Evolutionary conservation across 2,888 invertebrate species (phyloP).

Genomic region (Drosophila picticornis): DNA sequence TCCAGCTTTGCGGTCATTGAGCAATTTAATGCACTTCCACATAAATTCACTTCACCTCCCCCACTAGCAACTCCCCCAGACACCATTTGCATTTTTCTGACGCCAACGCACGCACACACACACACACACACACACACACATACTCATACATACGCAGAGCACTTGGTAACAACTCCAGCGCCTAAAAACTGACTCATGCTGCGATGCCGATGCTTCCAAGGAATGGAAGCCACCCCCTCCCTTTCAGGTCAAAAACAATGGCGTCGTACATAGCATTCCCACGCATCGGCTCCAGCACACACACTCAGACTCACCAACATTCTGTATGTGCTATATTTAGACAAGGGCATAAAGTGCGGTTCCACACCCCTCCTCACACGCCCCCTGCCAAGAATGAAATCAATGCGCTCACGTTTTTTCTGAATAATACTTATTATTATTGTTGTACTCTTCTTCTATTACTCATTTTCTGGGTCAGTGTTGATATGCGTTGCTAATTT

Average conservation of each 20-base stretch:
- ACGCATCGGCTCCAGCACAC: conserved; percentile 53
- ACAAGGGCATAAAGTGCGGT: conserved; percentile 6
- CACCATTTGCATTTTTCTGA: conserved; percentile 34
- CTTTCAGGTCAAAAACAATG: conserved; percentile 45
- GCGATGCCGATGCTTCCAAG: conserved; percentile 29
- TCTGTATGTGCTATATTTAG: conserved; percentile 60
- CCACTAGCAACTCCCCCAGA: background rate
- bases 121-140: no score
- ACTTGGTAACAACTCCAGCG: conserved; percentile 21
- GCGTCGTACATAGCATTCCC: conserved; percentile 67
- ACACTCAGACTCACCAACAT: conserved; percentile 11
- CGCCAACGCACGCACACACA: conserved; percentile 2
- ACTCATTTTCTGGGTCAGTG: conserved; percentile 40
- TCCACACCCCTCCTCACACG: background rate
- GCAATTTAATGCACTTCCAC: conserved; percentile 60
- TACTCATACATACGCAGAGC: conserved; percentile 13
- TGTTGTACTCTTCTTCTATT: background rate
- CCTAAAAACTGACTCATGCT: conserved; percentile 59
- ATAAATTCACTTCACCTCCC: conserved; percentile 1
- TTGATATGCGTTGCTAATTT: conserved; percentile 35
- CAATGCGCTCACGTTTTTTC: conserved; percentile 5
- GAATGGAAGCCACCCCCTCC: conserved; percentile 20
- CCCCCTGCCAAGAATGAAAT: conserved; percentile 11
- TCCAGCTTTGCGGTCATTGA: conserved; percentile 30
- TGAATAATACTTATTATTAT: background rate